Conservation (phyloP, 2,113 vertebrate species). For the Seriola aureovittata region DNA sequence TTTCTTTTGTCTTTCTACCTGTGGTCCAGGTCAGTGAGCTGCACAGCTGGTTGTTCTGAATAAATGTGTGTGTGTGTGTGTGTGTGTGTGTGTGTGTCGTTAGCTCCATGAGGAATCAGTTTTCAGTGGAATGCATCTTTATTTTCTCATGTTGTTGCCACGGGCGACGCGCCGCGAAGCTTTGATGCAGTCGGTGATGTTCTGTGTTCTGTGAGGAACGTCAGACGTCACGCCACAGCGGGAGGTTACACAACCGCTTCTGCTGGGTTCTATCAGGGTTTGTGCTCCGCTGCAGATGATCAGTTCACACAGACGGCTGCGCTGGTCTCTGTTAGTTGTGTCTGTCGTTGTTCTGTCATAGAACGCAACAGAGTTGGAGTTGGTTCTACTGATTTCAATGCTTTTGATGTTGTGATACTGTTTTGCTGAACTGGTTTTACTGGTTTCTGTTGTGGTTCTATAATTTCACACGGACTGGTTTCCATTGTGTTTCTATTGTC, state of each 20-base stretch:
- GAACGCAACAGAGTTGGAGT: neutral
- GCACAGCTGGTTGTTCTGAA: slow-evolving; percentile 40
- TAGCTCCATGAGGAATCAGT: slow-evolving; percentile 60
- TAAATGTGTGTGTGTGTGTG: neutral
- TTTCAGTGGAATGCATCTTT: slow-evolving; percentile 64
- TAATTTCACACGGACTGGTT: too few relatives aligned
- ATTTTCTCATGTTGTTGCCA: slow-evolving; percentile 39
- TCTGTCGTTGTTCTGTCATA: too few relatives aligned
- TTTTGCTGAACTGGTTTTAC: neutral
- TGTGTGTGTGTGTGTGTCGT: neutral
- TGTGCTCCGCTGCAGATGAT: slow-evolving; percentile 14
- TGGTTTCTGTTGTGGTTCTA: neutral
- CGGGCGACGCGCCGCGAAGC: slow-evolving; percentile 16
- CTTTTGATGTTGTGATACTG: neutral
- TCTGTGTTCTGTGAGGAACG: slow-evolving; percentile 43
- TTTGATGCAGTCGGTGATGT: slow-evolving; percentile 64
- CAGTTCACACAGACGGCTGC: neutral
- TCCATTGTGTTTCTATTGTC: too few relatives aligned
- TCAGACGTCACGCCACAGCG: neutral
- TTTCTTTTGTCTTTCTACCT: slow-evolving; percentile 16
- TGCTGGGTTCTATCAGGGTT: slow-evolving; percentile 21
- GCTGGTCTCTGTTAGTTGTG: neutral
- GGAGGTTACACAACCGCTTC: slow-evolving; percentile 34
- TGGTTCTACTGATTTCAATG: neutral
- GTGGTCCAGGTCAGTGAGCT: slow-evolving; percentile 32